Conservation (phyloP, 2,888 invertebrate genomes). For the Thumatha senex region DNA sequence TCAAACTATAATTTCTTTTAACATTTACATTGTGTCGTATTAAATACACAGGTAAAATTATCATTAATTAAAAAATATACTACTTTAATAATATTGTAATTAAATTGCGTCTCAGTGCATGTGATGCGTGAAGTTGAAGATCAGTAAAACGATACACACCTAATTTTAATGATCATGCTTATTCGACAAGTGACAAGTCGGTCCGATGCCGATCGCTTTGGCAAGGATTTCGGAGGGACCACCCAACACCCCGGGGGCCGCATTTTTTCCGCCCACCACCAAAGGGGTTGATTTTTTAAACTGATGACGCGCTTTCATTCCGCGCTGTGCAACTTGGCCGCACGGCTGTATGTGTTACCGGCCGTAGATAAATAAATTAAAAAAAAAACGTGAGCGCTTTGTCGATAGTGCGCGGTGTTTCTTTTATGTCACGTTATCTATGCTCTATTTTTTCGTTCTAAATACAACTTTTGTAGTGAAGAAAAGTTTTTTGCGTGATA, state of each 20-base stretch:
- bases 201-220: constrained; percentile 78
- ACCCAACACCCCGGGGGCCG: constrained; percentile 72
- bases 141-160: constrained; percentile 55
- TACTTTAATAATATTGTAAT: no score
- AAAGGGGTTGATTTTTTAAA: constrained; percentile 84
- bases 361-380: constrained; percentile 77
- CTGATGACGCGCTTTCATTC: constrained; percentile 85
- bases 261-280: constrained; percentile 79
- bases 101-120: no score
- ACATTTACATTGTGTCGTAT: not conserved
- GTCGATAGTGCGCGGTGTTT: constrained; percentile 75
- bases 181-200: constrained; percentile 82
- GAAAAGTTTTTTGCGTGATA: constrained; percentile 40
- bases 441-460: constrained; percentile 57
- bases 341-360: constrained; percentile 79
- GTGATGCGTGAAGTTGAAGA: constrained; percentile 38
- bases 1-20: not conserved
- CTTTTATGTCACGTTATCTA: constrained; percentile 72
- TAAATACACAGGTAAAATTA: no score
- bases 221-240: constrained; percentile 80
- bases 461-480: constrained; percentile 54
- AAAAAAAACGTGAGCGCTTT: constrained; percentile 67
- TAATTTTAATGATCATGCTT: constrained; percentile 81
- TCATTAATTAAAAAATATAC: no score
- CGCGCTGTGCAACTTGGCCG: constrained; percentile 82